Percentiles rank a stretch among this genome's conserved stretches.
Conservation (phyloP, 2,888 invertebrate species). For the Ophion costatus region DNA sequence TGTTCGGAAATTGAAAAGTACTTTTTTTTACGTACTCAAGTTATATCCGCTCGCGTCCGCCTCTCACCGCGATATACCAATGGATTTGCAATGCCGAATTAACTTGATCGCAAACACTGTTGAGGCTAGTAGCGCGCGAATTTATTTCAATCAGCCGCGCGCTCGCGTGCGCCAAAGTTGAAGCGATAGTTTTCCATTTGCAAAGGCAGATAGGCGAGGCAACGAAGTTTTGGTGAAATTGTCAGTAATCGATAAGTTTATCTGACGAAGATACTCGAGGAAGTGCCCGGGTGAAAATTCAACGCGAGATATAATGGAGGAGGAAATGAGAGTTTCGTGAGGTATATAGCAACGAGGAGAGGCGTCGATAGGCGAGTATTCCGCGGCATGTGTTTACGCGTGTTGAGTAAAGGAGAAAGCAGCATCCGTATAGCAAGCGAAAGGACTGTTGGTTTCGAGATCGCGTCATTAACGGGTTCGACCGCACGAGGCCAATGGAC, state of each 20-base stretch:
- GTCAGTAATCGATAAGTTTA: neutral
- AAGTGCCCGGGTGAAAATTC: slow-evolving; percentile 61
- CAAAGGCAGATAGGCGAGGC: too few species aligned
- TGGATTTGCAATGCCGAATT: neutral
- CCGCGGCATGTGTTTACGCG: neutral
- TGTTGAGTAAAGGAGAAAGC: slow-evolving; percentile 59
- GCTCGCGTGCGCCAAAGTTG: too few species aligned
- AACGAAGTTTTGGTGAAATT: neutral
- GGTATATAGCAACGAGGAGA: slow-evolving; percentile 20
- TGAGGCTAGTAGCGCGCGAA: neutral
- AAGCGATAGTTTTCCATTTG: too few species aligned
- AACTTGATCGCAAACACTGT: neutral
- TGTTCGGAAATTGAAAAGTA: slow-evolving; percentile 5
- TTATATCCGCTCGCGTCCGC: neutral
- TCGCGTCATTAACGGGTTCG: slow-evolving; percentile 48
- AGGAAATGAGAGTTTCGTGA: slow-evolving; percentile 17
- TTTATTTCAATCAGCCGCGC: too few species aligned
- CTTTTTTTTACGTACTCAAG: neutral
- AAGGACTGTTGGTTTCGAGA: slow-evolving; percentile 45
- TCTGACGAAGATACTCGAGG: neutral
- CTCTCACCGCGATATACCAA: too few species aligned
- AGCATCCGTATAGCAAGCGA: slow-evolving; percentile 31
- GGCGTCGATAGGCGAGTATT: neutral
- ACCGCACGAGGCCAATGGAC: slow-evolving; percentile 27
- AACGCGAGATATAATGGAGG: slow-evolving; percentile 27